phyloP scores from a whole-genome alignment of 2,113 vertebrate genomes.

The Chionis minor region DNA sequence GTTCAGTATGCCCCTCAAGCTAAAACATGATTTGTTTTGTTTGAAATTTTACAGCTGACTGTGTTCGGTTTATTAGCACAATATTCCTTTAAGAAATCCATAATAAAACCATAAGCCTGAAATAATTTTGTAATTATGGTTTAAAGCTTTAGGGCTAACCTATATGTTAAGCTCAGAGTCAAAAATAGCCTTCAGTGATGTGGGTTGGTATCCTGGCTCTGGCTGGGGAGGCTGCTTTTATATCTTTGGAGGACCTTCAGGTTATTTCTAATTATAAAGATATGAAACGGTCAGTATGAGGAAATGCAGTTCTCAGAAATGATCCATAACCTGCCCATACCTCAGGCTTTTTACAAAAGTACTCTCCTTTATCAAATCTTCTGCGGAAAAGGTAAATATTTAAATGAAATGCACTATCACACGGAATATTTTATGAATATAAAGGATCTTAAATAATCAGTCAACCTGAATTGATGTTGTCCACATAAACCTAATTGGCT shows the following conservation, averaged over 20 bases:
- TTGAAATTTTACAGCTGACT: conserved; percentile 5
- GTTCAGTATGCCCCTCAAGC: not conserved
- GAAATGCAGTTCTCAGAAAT: not conserved
- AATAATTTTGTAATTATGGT: not conserved
- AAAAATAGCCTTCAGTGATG: not conserved
- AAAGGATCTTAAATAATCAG: not conserved
- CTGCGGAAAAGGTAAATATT: not conserved
- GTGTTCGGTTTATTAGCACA: not conserved
- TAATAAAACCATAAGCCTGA: not conserved
- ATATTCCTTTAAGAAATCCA: not conserved
- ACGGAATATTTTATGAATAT: not conserved
- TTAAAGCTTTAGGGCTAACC: not conserved
- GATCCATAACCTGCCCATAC: not conserved
- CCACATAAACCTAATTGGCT: not conserved
- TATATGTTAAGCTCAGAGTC: not conserved
- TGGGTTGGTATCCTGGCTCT: not conserved
- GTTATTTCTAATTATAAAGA: not conserved
- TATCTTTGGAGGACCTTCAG: not conserved
- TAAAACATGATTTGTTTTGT: not conserved
- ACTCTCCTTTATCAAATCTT: not conserved
- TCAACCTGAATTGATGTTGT: not conserved
- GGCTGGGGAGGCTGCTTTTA: not conserved
- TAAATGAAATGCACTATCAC: not conserved
- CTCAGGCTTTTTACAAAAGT: not conserved
- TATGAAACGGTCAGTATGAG: not conserved